phyloP scores from a whole-genome alignment of 1,140 invertebrate species.

The Diuraphis noxia region DNA sequence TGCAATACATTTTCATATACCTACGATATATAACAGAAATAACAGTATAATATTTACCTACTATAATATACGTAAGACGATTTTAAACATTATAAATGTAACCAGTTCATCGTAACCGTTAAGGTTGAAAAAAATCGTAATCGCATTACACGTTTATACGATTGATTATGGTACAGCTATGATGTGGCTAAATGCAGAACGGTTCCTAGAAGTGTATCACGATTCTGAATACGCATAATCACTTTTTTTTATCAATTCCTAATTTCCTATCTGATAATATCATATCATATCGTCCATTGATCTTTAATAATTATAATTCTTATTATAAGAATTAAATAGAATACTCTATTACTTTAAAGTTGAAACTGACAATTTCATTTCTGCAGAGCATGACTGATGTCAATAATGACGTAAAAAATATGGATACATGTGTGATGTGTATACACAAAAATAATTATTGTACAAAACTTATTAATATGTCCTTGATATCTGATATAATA shows the following conservation, averaged over 20 bases:
- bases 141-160: background rate
- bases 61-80: background rate
- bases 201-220: background rate
- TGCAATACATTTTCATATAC: background rate
- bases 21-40: background rate
- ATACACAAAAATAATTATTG: background rate
- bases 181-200: background rate
- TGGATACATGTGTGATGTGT: no score
- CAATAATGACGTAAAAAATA: background rate
- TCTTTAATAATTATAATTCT: background rate
- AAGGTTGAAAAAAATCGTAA: background rate
- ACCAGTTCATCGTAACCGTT: background rate
- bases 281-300: background rate
- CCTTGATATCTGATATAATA: constrained; percentile 5
- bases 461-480: background rate
- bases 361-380: background rate
- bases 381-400: background rate
- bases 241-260: background rate
- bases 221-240: background rate
- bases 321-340: background rate
- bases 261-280: background rate
- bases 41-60: background rate
- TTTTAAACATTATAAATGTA: background rate
- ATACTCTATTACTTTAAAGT: background rate
- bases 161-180: background rate